Evolutionary conservation across 1,140 invertebrate genomes (phyloP).

Genomic region (Listronotus oregonensis): DNA sequence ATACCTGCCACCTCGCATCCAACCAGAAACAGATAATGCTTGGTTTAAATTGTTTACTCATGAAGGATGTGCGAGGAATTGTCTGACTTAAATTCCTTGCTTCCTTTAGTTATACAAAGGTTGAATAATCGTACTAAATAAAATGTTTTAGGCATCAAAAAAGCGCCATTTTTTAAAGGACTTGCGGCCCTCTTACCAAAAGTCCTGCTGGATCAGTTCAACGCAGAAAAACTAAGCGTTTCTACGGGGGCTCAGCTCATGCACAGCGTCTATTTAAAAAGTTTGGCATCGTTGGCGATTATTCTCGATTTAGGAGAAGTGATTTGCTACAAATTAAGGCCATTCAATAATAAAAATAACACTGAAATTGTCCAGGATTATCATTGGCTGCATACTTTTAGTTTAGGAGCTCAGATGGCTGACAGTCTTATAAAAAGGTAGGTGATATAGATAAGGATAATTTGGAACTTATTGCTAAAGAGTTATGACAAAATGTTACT

Average conservation of each 20-base stretch:
- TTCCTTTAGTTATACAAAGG: no score
- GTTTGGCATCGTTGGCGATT: slow-evolving; percentile 62
- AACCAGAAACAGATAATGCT: no score
- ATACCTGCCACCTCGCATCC: no score
- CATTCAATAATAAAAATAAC: slow-evolving; percentile 55
- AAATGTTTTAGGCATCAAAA: slow-evolving; percentile 57
- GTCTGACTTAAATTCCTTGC: no score
- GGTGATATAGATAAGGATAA: background rate
- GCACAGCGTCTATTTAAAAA: slow-evolving; percentile 67
- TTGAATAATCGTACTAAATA: slow-evolving; percentile 25
- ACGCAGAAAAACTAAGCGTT: slow-evolving; percentile 64
- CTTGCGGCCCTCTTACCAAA: slow-evolving; percentile 61
- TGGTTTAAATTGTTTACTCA: no score
- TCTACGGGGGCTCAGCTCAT: slow-evolving; percentile 65
- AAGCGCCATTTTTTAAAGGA: slow-evolving; percentile 63
- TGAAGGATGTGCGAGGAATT: no score
- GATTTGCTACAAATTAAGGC: slow-evolving; percentile 59
- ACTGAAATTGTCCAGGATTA: slow-evolving; percentile 58
- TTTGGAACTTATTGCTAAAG: background rate
- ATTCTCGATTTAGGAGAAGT: slow-evolving; percentile 63
- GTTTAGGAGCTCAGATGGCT: slow-evolving; percentile 62
- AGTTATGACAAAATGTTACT: no score
- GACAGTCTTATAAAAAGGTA: slow-evolving; percentile 59
- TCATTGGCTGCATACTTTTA: slow-evolving; percentile 66
- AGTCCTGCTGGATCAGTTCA: slow-evolving; percentile 62